Evolutionary conservation across 2,888 invertebrate genomes (phyloP).

Genomic region (Arctia plantaginis): DNA sequence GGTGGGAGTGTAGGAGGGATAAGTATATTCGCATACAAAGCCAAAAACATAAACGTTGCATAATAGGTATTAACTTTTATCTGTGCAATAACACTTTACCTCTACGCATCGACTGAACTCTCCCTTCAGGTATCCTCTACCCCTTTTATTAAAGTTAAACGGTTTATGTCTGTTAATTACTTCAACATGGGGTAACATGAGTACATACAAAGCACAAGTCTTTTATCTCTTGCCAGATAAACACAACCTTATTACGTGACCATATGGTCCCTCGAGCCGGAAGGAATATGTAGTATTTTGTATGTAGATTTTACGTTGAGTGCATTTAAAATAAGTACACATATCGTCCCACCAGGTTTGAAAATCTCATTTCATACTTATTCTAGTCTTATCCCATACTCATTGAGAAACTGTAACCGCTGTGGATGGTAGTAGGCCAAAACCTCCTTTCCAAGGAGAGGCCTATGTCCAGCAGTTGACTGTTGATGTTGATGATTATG

Average conservation of each 20-base stretch:
- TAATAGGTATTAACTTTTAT: constrained; percentile 41
- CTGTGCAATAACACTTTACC: constrained; percentile 40
- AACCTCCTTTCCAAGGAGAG: too few relatives aligned
- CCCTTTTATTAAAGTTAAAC: not conserved
- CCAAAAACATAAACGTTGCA: constrained; percentile 7
- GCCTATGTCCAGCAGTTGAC: too few relatives aligned
- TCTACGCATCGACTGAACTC: constrained; percentile 21
- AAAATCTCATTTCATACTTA: not conserved
- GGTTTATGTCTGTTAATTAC: not conserved
- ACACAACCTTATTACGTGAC: not conserved
- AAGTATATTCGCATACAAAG: not conserved
- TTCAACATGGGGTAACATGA: not conserved
- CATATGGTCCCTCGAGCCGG: not conserved
- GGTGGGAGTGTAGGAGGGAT: too few relatives aligned
- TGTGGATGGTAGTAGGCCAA: too few relatives aligned
- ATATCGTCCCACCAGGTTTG: too few relatives aligned
- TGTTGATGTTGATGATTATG: too few relatives aligned
- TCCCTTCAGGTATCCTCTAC: not conserved
- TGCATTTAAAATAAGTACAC: not conserved
- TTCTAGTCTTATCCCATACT: not conserved
- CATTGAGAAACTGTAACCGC: not conserved
- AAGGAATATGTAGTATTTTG: not conserved
- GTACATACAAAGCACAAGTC: not conserved
- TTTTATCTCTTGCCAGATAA: not conserved
- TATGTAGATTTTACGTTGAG: not conserved